phyloP scores from a whole-genome alignment of 2,888 invertebrate species.

The Melinaea marsaeus region DNA sequence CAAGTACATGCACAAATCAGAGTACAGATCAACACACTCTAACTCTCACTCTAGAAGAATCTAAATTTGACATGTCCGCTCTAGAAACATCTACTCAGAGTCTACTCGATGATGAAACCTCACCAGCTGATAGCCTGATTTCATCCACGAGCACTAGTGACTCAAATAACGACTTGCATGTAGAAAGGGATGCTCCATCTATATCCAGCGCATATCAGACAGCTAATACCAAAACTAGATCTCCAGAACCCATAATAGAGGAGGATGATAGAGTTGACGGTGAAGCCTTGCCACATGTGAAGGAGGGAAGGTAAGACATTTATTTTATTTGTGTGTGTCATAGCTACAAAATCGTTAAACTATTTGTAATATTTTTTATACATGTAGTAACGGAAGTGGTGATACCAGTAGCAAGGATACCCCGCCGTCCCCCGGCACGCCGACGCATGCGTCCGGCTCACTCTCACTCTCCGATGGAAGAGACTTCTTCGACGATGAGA shows the following conservation, averaged over 20 bases:
- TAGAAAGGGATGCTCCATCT: conserved; percentile 68
- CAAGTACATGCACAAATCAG: conserved; percentile 71
- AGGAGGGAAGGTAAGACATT: conserved; percentile 55
- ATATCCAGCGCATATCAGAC: conserved; percentile 72
- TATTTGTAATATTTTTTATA: not conserved
- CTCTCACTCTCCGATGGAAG: conserved; percentile 88
- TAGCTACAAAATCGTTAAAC: too few relatives aligned
- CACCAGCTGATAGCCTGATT: conserved; percentile 88
- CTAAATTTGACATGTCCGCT: conserved; percentile 86
- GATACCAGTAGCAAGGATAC: conserved; percentile 60
- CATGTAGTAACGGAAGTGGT: conserved; percentile 38
- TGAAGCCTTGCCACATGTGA: conserved; percentile 50
- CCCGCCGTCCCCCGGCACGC: conserved; percentile 84
- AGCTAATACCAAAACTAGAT: conserved; percentile 75
- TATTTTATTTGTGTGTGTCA: not conserved
- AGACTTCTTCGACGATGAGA: conserved; percentile 93
- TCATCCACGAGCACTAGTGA: conserved; percentile 81
- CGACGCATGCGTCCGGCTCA: conserved; percentile 87
- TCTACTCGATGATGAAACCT: conserved; percentile 88
- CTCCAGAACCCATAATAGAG: conserved; percentile 56
- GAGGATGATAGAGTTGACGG: conserved; percentile 60
- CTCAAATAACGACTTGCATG: conserved; percentile 73
- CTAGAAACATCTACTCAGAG: conserved; percentile 82
- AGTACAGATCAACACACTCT: conserved; percentile 73
- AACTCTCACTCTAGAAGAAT: conserved; percentile 82